Evolutionary conservation across 1,140 invertebrate species (phyloP).

Genomic region (Sarcophaga peregrina): DNA sequence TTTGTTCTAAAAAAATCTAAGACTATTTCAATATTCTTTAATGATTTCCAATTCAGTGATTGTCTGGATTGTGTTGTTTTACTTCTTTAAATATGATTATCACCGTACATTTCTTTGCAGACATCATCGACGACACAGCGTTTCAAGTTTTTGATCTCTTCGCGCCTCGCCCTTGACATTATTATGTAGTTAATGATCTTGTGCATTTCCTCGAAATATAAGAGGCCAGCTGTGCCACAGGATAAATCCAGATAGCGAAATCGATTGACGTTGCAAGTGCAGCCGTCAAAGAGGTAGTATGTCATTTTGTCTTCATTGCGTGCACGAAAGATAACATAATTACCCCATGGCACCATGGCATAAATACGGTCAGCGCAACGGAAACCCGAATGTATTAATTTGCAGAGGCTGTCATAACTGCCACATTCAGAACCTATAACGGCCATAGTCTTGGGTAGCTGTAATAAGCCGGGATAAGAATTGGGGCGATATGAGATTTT

Average conservation of each 20-base stretch:
- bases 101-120: constrained; percentile 44
- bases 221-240: constrained; percentile 60
- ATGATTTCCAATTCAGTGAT: no score
- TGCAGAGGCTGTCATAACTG: constrained; percentile 63
- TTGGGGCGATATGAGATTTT: constrained; percentile 51
- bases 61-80: no score
- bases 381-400: constrained; percentile 60
- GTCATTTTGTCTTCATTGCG: constrained; percentile 57
- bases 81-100: not conserved
- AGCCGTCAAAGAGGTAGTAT: constrained; percentile 62
- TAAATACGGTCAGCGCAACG: constrained; percentile 62
- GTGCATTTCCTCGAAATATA: constrained; percentile 59
- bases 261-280: constrained; percentile 62
- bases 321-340: constrained; percentile 62
- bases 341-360: constrained; percentile 64
- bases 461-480: constrained; percentile 59
- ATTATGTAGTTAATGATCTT: constrained; percentile 62
- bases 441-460: constrained; percentile 61
- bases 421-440: constrained; percentile 64
- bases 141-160: constrained; percentile 31
- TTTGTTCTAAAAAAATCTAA: no score
- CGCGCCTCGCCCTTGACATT: constrained; percentile 21
- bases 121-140: constrained; percentile 45
- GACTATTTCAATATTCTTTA: no score
- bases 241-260: constrained; percentile 63